Evolutionary conservation across 2,113 vertebrate species (phyloP), one percentile per base, ranked within the genome.

Genomic region (Rhegmatorhina hoffmannsi): DNA sequence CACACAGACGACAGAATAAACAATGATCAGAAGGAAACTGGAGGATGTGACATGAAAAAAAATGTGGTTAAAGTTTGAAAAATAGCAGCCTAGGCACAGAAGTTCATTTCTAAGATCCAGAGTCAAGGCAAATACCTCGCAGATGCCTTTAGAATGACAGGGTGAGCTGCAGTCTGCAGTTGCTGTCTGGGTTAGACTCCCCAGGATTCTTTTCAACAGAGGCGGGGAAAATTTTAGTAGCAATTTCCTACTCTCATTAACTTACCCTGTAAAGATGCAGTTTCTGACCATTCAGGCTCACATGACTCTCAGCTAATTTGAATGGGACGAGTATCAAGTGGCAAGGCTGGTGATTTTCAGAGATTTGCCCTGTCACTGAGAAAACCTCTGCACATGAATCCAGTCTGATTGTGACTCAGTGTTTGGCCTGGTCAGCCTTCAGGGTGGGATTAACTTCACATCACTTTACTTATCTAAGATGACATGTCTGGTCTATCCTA

Each of bases 91-190:
- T 96, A 93, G 63, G 93, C 96, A 94, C 56, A 96, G 44, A 96
- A 94, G 93, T 94, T 97, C 93, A 96, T 52, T 90, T 95, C 73
- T 90, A 80, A 96, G 92, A 93, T 78, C 69, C 69, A 89, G 86
- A 95, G 93, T 92, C 83, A 82, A 95, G 95, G 94, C 95, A 95
- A 96, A 96, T 95, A 96, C 66, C 95, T 96, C 73, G 1, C 69
- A 96, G 95, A 94, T 95, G 95, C 94, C 94, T 95, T 97, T 84
- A 91, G 95, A 90, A 96, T 97, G 94, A 96, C 93, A 96, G 16
- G 49, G 58, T 90, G 68, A 92, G 92, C 17, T 84, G 92, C 33
- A 94, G 96, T 96, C 95, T 97, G 79, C 92, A 95, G 90, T 95
- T 95, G 90, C 91, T 77, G 91, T 95, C 91, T 96, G 96, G 93